Evolutionary conservation across 1,140 invertebrate genomes (phyloP).

Genomic region (Sesamia nonagrioides): DNA sequence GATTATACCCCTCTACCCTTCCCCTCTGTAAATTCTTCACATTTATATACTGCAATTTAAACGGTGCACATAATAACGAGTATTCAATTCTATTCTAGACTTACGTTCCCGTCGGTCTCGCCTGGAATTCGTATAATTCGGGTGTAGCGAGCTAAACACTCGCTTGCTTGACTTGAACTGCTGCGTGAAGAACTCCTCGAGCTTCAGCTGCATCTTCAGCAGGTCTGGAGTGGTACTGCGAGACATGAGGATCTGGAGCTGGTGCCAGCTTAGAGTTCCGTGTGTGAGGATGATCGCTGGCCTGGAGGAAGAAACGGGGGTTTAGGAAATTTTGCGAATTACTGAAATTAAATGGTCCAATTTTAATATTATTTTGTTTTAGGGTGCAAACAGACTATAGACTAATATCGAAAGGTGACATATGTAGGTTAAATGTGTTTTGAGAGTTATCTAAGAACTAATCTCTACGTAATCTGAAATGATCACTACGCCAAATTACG

Average conservation of each 20-base stretch:
- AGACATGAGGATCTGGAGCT: conserved; percentile 98
- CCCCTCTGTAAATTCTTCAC: too few relatives aligned
- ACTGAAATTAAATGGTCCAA: not conserved
- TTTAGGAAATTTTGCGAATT: not conserved
- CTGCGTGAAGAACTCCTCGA: conserved; percentile 98
- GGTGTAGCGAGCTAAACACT: conserved; percentile 94
- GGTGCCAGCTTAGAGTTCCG: conserved; percentile 97
- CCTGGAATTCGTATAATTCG: conserved; percentile 68
- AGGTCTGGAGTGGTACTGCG: conserved; percentile 98
- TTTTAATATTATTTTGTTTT: not conserved
- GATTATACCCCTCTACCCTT: too few relatives aligned
- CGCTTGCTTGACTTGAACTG: conserved; percentile 97
- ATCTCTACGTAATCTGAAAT: too few relatives aligned
- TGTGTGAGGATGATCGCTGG: conserved; percentile 97
- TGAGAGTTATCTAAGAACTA: too few relatives aligned
- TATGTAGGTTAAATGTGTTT: too few relatives aligned
- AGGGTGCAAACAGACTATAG: not conserved
- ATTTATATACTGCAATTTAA: too few relatives aligned
- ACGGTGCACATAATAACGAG: too few relatives aligned
- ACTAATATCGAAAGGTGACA: not conserved
- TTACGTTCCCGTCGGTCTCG: conserved; percentile 71
- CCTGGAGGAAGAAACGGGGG: conserved; percentile 81
- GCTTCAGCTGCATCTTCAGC: conserved; percentile 98
- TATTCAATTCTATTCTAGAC: conserved; percentile 78
- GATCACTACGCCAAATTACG: too few relatives aligned